Base-by-base conservation (phyloP, 2,797 vertebrate genomes). In the Chlorospingus semifuscus region DNA sequence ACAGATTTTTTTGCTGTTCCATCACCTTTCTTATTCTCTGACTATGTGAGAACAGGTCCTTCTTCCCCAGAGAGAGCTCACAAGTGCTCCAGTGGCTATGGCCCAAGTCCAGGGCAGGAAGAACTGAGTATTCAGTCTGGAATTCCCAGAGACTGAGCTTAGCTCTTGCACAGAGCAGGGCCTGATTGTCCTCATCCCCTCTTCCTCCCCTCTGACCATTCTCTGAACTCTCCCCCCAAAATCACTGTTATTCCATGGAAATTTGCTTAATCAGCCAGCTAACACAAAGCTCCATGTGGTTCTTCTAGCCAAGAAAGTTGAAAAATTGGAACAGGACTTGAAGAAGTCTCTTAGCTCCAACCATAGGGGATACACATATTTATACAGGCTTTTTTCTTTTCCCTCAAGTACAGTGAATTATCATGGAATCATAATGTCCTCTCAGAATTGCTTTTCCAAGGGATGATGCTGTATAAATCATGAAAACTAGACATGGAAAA, bases 401-500 rank as follows among this genome's bases (percentile, higher is more conserved):
- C 69, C 81, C 76, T 92, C 64, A 89, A 71, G 70, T 77, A 44
- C n/a, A 36, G 63, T 61, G 74, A 63, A 74, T 95, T 84, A 79
- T 87, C 81, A 80, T 55, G 87, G 56, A 94, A 91, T 63, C 13
- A 2, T 78, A 88, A 91, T 69, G 55, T 89, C 82, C 60, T 81
- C 65, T 71, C 87, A 65, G 72, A 92, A 95, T 49, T 83, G 76
- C 84, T 91, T 95, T 95, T 94, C 55, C 87, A 76, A 92, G 39
- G 63, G 61, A 29, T 86, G 76, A 59, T 81, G 44, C 6, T 69
- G 9, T 84, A 88, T 94, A 92, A 95, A 95, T 96, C 89, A 91
- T 74, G 66, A 76, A 93, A 96, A 92, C 50, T 93, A 96, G 91
- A 92, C 89, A 53, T 49, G 59, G 77, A 69, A 96, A 93, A 90